A percentile compares a stretch with the other conserved stretches of the same genome.
Conservation (phyloP, 2,888 invertebrate species). For the Tetragnatha montana region DNA sequence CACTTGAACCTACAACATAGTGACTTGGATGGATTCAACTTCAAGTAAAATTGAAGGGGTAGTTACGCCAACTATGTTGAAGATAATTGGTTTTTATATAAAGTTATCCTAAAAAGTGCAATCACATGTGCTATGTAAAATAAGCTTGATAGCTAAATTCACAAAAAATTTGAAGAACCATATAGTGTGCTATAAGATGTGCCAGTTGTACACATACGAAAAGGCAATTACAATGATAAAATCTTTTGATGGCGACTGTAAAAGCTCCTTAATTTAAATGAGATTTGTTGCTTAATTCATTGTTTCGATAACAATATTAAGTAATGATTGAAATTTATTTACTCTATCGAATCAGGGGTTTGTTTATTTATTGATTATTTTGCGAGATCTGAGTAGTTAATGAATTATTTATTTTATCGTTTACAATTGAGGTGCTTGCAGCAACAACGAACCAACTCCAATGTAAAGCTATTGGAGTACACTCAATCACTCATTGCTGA, state of each 20-base stretch:
- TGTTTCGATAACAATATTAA: too few species aligned
- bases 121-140: background rate
- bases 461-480: too few species aligned
- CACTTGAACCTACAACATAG: constrained; percentile 4
- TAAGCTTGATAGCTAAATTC: background rate
- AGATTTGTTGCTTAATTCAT: too few species aligned
- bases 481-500: too few species aligned
- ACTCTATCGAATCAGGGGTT: too few species aligned
- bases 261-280: too few species aligned
- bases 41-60: background rate
- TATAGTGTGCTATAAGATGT: background rate
- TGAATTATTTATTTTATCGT: too few species aligned
- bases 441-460: too few species aligned
- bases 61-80: constrained; percentile 7
- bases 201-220: background rate
- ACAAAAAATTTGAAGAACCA: background rate
- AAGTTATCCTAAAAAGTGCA: background rate
- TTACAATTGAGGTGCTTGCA: too few species aligned
- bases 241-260: background rate
- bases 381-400: too few species aligned
- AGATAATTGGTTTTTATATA: background rate
- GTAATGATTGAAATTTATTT: too few species aligned
- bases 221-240: background rate
- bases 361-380: too few species aligned
- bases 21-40: constrained; percentile 20